phyloP scores from a whole-genome alignment of 2,888 invertebrate species.

The Timandra comae region DNA sequence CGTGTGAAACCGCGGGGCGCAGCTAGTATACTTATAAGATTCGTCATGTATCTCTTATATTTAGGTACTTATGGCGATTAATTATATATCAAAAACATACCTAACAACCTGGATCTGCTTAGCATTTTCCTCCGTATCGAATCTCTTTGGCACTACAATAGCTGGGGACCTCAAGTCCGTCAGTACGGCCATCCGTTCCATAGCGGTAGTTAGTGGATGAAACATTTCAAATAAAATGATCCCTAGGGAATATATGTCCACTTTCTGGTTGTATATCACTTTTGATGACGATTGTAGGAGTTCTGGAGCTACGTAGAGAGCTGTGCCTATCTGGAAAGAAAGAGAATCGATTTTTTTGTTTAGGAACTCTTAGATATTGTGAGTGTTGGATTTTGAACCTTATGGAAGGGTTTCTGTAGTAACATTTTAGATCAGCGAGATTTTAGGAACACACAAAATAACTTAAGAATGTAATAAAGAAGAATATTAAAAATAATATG shows the following conservation, averaged over 20 bases:
- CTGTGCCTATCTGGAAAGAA: conserved; percentile 88
- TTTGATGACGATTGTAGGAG: conserved; percentile 82
- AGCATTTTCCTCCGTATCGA: conserved; percentile 72
- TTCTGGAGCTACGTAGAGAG: conserved; percentile 97
- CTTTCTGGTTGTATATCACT: conserved; percentile 91
- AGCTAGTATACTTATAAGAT: no score
- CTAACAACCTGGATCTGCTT: conserved; percentile 79
- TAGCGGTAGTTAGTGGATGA: conserved; percentile 88
- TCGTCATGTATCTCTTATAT: no score
- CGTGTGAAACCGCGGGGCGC: no score
- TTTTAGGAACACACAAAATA: not conserved
- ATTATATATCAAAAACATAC: no score
- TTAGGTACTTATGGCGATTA: no score
- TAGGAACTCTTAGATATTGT: no score
- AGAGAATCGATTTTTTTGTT: no score
- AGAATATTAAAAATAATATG: conserved; percentile 2
- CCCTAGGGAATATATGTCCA: conserved; percentile 91
- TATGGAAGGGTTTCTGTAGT: no score
- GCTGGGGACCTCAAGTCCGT: conserved; percentile 82
- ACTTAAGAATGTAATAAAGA: not conserved
- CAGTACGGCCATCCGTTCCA: conserved; percentile 91
- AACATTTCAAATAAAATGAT: conserved; percentile 98
- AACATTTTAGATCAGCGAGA: no score
- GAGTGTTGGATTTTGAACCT: no score
- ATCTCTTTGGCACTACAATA: conserved; percentile 83